Evolutionary conservation across 2,113 vertebrate species (phyloP), one percentile per base, ranked within the genome.

Genomic region (Arothron firmamentum): DNA sequence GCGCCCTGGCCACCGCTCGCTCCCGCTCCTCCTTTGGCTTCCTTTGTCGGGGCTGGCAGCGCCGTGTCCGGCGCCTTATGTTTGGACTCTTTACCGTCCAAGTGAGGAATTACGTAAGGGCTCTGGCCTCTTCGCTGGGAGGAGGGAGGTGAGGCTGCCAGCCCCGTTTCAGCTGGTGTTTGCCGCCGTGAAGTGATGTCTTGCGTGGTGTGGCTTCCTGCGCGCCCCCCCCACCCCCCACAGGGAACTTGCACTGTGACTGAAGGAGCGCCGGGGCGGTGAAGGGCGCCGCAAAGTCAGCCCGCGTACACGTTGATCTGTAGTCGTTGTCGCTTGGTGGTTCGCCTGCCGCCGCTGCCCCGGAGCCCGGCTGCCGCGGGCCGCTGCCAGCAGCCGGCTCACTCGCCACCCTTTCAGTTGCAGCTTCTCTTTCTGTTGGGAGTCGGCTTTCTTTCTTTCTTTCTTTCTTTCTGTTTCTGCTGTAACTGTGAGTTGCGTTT

Each of bases 281-380:
- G 62, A 87, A 85, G 82, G 80, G 86, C 80, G 65, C 74, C 79
- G 75, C 78, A 81, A 84, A 82, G 85, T 88, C 78, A 77, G 77
- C 76, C 72, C 75, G 75, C 78, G 75, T 75, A 81, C 79, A 70
- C 83, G 80, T 79, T 74, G 61, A 63, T 86, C 83, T 79, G 74
- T 81, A 77, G 72, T 79, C 49, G 74, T 84, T 18, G 82, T 88
- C 84, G 88, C 87, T 89, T 87, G 67, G 83, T 87, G 61, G 68
- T 91, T 86, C 75, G 87, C 88, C 88, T 91, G 93, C 93, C 92
- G 89, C 92, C 87, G 85, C 85, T 86, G 80, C 87, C 91, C 88
- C 78, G 78, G 92, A 80, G 93, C 92, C 92, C 90, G 91, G 87
- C 91, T 92, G 92, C 92, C 93, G 93, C 88, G 90, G 93, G 91